Conservation (phyloP, 2,888 invertebrate species). For the Subacronicta megacephala region DNA sequence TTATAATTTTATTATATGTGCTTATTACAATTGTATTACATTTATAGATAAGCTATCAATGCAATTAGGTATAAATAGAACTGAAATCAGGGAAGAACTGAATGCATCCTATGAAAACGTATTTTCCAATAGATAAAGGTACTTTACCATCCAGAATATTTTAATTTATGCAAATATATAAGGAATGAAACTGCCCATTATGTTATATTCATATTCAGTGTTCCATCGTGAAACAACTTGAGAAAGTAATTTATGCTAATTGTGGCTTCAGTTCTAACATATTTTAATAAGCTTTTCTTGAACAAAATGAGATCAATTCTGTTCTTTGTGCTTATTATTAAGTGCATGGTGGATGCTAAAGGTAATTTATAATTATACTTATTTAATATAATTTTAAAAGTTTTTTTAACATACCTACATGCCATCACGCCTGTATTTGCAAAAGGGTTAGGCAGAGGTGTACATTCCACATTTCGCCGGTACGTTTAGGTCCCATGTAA, state of each 20-base stretch:
- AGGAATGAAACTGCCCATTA: slow-evolving; percentile 1
- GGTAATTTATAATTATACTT: slow-evolving; percentile 25
- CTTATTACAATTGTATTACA: no score
- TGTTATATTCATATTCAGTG: slow-evolving; percentile 9
- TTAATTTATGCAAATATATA: slow-evolving; percentile 23
- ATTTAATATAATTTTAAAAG: slow-evolving; percentile 2
- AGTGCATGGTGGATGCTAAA: slow-evolving; percentile 31
- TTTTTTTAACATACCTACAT: no score
- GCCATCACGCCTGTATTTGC: no score
- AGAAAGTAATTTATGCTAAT: no score
- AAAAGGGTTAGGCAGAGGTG: no score
- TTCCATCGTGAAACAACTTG: slow-evolving; percentile 3
- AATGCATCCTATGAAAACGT: slow-evolving; percentile 8
- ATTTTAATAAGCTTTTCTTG: slow-evolving; percentile 6
- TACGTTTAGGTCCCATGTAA: no score
- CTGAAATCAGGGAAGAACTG: slow-evolving; percentile 26
- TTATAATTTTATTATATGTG: no score
- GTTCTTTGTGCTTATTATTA: slow-evolving; percentile 32
- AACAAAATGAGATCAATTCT: slow-evolving; percentile 37
- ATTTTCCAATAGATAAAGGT: slow-evolving; percentile 43
- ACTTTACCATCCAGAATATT: slow-evolving; percentile 28
- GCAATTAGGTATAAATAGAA: slow-evolving; percentile 17
- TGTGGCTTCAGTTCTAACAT: background rate
- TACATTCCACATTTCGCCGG: no score
- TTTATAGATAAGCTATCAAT: slow-evolving; percentile 33